phyloP scores from a whole-genome alignment of 2,888 invertebrate species.

The Acrocyrtus sp. region DNA sequence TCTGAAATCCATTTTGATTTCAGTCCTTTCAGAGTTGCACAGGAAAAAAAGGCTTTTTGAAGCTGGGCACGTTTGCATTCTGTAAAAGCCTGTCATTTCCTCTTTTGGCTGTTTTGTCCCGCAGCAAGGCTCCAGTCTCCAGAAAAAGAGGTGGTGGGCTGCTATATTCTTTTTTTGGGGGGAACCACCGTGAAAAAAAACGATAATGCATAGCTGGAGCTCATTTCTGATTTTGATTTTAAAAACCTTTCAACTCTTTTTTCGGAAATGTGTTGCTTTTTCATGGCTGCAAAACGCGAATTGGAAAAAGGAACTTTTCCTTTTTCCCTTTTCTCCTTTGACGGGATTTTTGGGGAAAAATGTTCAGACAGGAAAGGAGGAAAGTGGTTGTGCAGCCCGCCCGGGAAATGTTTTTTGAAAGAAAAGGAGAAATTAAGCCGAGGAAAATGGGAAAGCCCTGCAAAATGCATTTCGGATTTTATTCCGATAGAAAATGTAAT shows the following conservation, averaged over 20 bases:
- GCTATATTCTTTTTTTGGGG: not conserved
- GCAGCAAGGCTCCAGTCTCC: constrained; percentile 31
- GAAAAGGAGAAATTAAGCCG: not conserved
- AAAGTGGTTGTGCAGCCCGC: constrained; percentile 1
- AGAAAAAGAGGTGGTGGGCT: not conserved
- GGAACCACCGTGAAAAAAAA: constrained; percentile 34
- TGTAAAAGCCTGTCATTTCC: constrained; percentile 40
- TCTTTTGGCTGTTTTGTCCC: constrained; percentile 4
- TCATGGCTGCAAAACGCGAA: constrained; percentile 2
- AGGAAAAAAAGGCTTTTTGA: too few species aligned
- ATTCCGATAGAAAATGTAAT: too few species aligned
- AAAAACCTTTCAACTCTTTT: constrained; percentile 36
- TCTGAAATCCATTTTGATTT: not conserved
- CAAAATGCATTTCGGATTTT: too few species aligned
- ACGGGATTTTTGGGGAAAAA: too few species aligned
- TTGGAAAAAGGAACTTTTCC: not conserved
- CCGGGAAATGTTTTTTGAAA: too few species aligned
- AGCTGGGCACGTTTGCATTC: too few species aligned
- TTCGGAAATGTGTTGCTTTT: constrained; percentile 2
- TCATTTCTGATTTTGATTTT: constrained; percentile 41
- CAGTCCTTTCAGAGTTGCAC: not conserved
- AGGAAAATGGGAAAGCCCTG: too few species aligned
- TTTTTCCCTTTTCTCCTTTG: not conserved
- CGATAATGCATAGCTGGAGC: constrained; percentile 35
- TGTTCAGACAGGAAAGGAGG: constrained; percentile 17